A percentile compares a stretch with the other conserved stretches of the same genome.
Conservation (phyloP, 2,113 vertebrate genomes). For the Leucopsar rothschildi region DNA sequence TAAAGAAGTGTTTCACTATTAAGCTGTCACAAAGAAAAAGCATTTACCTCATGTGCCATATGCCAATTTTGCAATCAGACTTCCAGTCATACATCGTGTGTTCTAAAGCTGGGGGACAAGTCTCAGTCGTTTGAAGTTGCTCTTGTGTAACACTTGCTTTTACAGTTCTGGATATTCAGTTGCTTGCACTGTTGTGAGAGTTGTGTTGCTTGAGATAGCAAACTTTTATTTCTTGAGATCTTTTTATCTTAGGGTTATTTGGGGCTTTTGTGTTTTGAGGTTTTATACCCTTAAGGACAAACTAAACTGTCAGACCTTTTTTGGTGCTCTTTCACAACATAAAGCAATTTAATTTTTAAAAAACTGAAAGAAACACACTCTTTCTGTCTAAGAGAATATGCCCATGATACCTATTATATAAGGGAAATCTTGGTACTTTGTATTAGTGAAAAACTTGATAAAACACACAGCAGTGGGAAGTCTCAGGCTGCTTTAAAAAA, state of each 20-base stretch:
- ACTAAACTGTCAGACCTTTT: not conserved
- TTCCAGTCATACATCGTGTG: not conserved
- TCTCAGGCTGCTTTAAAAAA: not conserved
- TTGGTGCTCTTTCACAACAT: not conserved
- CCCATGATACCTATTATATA: not conserved
- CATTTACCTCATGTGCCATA: constrained; percentile 13
- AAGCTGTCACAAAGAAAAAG: constrained; percentile 15
- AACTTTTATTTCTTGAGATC: not conserved
- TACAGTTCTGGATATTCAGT: not conserved
- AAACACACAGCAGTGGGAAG: not conserved
- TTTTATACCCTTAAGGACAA: not conserved
- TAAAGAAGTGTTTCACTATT: constrained; percentile 15
- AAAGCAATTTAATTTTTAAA: not conserved
- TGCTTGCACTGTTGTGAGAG: not conserved
- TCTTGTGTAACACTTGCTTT: not conserved
- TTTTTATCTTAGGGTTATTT: not conserved
- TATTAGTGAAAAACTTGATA: not conserved
- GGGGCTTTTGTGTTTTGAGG: not conserved
- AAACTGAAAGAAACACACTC: not conserved
- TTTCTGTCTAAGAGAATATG: not conserved
- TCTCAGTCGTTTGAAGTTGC: not conserved
- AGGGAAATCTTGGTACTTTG: not conserved
- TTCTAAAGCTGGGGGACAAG: not conserved
- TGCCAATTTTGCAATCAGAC: constrained; percentile 19
- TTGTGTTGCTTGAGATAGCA: not conserved